These are phyloP conservation scores for Ceratoteleas bidentatus DNA, from an alignment of 1,140 invertebrate species.

Conservation along the genomic window DNA sequence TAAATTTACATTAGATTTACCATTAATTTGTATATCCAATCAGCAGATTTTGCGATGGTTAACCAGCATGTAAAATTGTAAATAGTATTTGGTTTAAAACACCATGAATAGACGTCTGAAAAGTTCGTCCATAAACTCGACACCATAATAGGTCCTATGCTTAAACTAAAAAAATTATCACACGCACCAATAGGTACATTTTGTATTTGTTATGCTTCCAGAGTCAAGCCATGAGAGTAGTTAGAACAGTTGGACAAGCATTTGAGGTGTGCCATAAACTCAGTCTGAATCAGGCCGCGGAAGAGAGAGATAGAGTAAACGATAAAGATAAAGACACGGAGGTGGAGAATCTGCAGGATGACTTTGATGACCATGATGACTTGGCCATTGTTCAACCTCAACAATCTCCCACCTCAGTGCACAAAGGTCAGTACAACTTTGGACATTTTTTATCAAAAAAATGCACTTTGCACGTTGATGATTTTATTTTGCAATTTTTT, in stretches of 20 bases:
- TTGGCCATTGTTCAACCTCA: constrained; percentile 83
- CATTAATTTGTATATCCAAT: too few relatives aligned
- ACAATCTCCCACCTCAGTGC: constrained; percentile 76
- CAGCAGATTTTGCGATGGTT: too few relatives aligned
- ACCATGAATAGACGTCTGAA: too few relatives aligned
- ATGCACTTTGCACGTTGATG: too few relatives aligned
- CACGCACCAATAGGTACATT: neutral
- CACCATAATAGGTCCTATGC: neutral
- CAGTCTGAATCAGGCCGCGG: constrained; percentile 82
- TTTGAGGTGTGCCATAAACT: constrained; percentile 99
- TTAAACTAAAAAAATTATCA: too few relatives aligned
- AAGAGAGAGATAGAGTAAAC: constrained; percentile 70
- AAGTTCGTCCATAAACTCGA: too few relatives aligned
- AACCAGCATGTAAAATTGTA: too few relatives aligned
- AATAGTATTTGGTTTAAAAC: too few relatives aligned
- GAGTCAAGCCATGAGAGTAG: constrained; percentile 98
- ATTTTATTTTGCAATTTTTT: too few relatives aligned
- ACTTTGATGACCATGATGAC: constrained; percentile 85
- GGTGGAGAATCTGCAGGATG: constrained; percentile 68
- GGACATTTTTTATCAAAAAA: neutral
- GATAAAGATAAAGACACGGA: constrained; percentile 69
- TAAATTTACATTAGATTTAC: too few relatives aligned
- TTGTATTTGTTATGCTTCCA: constrained; percentile 79
- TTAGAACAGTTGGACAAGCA: constrained; percentile 98
- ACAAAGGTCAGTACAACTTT: constrained; percentile 71